Percentiles rank a stretch among this genome's conserved stretches.
These are phyloP conservation scores for Pseudococcus viburni DNA, from an alignment of 2,888 invertebrate species.

Conservation along the genomic window DNA sequence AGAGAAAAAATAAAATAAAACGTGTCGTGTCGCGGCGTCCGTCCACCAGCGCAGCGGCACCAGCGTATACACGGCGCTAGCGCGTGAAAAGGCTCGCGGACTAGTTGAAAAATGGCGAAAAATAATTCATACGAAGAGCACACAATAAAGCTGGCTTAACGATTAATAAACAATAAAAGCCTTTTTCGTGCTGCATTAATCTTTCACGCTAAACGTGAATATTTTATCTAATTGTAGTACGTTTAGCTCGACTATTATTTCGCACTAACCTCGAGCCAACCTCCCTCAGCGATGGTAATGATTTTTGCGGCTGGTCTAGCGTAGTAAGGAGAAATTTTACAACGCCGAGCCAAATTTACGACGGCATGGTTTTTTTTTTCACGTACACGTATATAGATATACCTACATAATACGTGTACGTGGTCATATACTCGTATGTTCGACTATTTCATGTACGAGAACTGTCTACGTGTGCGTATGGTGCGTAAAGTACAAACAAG, in stretches of 20 bases:
- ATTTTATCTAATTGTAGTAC: slow-evolving; percentile 47
- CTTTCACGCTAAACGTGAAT: slow-evolving; percentile 34
- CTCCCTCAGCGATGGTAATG: slow-evolving; percentile 25
- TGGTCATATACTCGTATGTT: too few species aligned
- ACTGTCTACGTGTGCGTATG: too few species aligned
- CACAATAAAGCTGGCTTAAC: slow-evolving; percentile 27
- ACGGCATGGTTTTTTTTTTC: background rate
- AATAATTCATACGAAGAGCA: slow-evolving; percentile 12
- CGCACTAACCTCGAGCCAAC: slow-evolving; percentile 4
- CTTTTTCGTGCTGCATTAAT: slow-evolving; percentile 47
- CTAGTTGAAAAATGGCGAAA: slow-evolving; percentile 19
- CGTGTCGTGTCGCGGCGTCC: background rate
- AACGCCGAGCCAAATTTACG: background rate
- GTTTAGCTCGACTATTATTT: slow-evolving; percentile 40
- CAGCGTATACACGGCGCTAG: background rate
- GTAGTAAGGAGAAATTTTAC: background rate
- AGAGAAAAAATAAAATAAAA: background rate
- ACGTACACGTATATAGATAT: too few species aligned
- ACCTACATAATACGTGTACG: too few species aligned
- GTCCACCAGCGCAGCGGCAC: too few species aligned
- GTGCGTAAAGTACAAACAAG: too few species aligned
- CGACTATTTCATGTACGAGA: too few species aligned
- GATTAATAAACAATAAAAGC: slow-evolving; percentile 50
- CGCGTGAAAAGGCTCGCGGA: background rate
- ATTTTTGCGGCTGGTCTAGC: background rate